A percentile compares a stretch with the other conserved stretches of the same genome.
Evolutionary conservation across 2,888 invertebrate genomes (phyloP).

Genomic region (Eutolmus rufibarbis): DNA sequence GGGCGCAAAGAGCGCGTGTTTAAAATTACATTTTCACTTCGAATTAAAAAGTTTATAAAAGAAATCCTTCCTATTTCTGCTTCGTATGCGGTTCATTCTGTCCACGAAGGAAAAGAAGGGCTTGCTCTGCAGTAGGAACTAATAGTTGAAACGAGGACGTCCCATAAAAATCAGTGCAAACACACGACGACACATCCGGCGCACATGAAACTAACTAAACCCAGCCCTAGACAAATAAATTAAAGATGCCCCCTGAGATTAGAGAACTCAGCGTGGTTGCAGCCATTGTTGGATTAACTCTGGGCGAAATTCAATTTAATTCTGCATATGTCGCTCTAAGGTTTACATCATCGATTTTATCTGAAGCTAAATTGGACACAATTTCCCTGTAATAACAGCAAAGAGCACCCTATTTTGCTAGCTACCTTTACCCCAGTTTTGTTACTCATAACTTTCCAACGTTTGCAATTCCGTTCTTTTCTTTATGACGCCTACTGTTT

Average conservation of each 20-base stretch:
- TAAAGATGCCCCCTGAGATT: not conserved
- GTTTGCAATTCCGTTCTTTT: not conserved
- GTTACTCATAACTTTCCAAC: not conserved
- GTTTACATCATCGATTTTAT: not conserved
- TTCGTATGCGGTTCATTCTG: not conserved
- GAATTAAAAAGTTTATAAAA: not conserved
- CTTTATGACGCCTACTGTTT: not conserved
- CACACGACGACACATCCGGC: not conserved
- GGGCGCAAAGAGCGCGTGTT: not conserved
- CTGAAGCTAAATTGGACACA: not conserved
- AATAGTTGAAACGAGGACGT: not conserved
- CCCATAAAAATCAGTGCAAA: not conserved
- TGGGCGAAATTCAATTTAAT: not conserved
- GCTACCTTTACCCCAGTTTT: not conserved
- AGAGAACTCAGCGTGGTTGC: not conserved
- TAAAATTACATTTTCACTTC: not conserved
- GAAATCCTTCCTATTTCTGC: not conserved
- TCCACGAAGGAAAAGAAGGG: not conserved
- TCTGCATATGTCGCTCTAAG: not conserved
- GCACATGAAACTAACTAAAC: not conserved
- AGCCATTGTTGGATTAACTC: not conserved
- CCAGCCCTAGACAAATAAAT: not conserved
- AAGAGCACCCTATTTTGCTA: not conserved
- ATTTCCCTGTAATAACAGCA: not conserved
- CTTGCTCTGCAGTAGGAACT: not conserved